Percentiles rank a stretch among this genome's conserved stretches.
Evolutionary conservation across 1,140 invertebrate genomes (phyloP).

Genomic region (Sarcophaga peregrina): DNA sequence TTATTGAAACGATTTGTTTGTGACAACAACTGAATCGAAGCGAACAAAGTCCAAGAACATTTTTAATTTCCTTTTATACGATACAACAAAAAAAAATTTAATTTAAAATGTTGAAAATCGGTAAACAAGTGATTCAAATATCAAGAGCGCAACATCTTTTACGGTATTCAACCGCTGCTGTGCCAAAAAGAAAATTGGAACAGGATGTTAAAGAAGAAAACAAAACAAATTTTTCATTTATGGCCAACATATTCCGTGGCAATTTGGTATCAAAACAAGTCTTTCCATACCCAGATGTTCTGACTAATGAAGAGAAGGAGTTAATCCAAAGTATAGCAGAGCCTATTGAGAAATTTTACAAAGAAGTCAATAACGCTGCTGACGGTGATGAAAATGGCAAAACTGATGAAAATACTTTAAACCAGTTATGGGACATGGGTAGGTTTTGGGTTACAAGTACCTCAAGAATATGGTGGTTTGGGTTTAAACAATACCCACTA

Average conservation of each 20-base stretch:
- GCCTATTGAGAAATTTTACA: constrained; percentile 89
- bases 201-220: not conserved
- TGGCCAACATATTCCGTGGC: constrained; percentile 94
- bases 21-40: not conserved
- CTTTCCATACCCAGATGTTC: constrained; percentile 85
- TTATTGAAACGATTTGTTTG: not conserved
- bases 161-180: not conserved
- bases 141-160: not conserved
- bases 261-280: constrained; percentile 81
- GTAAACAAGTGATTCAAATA: not conserved
- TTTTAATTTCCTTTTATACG: too few species aligned
- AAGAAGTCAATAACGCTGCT: constrained; percentile 79
- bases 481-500: constrained; percentile 94
- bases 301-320: constrained; percentile 86
- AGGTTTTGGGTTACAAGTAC: constrained; percentile 93
- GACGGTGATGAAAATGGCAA: constrained; percentile 78
- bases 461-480: constrained; percentile 81
- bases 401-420: constrained; percentile 76
- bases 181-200: not conserved
- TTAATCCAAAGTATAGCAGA: constrained; percentile 86
- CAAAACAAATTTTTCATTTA: constrained; percentile 80
- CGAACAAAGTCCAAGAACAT: not conserved
- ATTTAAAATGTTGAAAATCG: not conserved
- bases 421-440: constrained; percentile 89
- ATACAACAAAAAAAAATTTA: too few species aligned